phyloP scores from a whole-genome alignment of 1,140 invertebrate species.

The Oncopeltus fasciatus region DNA sequence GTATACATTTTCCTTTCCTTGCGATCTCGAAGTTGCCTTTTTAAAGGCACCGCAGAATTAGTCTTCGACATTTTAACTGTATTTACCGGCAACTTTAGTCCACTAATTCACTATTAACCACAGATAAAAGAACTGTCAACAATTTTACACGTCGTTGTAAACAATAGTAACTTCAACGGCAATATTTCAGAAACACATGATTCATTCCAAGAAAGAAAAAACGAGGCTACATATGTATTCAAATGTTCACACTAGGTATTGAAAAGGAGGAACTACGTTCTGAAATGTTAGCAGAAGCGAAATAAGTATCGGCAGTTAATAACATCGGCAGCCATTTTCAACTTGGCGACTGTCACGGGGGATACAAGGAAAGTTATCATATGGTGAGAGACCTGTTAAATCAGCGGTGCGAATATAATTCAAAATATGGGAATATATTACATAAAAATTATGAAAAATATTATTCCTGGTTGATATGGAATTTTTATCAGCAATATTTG shows the following conservation, averaged over 20 bases:
- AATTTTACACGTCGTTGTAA: not conserved
- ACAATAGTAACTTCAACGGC: not conserved
- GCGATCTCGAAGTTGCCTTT: constrained; percentile 19
- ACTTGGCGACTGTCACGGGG: constrained; percentile 14
- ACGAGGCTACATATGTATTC: not conserved
- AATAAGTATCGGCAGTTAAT: not conserved
- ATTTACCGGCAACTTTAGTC: not conserved
- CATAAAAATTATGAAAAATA: too few relatives aligned
- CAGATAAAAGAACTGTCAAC: not conserved
- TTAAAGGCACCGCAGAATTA: constrained; percentile 2
- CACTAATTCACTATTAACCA: not conserved
- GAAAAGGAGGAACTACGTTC: not conserved
- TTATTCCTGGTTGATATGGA: too few relatives aligned
- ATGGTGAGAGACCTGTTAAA: not conserved
- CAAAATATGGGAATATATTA: too few relatives aligned
- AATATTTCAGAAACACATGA: not conserved
- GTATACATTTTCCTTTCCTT: constrained; percentile 76
- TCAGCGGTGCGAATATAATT: not conserved
- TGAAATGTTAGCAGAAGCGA: not conserved
- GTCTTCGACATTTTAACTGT: not conserved
- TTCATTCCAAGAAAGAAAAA: not conserved
- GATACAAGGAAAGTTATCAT: not conserved
- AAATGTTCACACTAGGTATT: not conserved
- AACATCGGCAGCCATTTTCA: constrained; percentile 14
- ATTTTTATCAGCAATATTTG: too few relatives aligned